These are phyloP conservation scores for Aphelocoma coerulescens DNA, from an alignment of 2,113 vertebrate genomes.

Conservation along the genomic window DNA sequence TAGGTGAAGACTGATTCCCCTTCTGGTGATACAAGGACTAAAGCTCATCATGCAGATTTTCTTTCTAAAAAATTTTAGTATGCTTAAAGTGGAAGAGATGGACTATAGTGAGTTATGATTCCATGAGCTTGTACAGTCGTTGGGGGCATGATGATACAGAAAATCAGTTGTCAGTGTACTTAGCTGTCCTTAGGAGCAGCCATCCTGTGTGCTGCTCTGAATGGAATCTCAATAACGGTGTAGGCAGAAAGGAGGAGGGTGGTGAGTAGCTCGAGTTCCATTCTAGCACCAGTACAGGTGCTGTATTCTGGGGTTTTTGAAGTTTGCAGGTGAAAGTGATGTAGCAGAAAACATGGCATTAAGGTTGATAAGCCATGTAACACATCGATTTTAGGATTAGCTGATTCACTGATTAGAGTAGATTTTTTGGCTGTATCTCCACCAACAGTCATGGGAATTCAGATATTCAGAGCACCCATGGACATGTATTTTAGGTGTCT, in stretches of 20 bases:
- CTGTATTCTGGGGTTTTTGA: neutral
- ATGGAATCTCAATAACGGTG: neutral
- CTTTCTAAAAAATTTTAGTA: neutral
- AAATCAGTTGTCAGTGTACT: neutral
- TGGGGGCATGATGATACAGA: fast-evolving
- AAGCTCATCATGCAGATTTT: neutral
- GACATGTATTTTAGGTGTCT: neutral
- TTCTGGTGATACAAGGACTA: neutral
- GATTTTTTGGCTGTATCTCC: neutral
- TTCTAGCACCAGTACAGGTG: neutral
- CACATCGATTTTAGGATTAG: neutral
- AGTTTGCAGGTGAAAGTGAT: neutral
- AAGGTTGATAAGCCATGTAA: neutral
- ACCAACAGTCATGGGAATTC: neutral
- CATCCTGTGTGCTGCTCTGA: neutral
- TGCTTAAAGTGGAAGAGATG: neutral
- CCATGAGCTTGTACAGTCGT: neutral
- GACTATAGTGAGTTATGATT: neutral
- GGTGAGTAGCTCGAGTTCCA: neutral
- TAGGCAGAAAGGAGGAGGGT: neutral
- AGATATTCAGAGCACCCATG: neutral
- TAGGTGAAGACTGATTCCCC: neutral
- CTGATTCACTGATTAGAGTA: neutral
- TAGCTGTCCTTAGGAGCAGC: neutral
- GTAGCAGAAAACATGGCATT: neutral